Percentiles rank a stretch among this genome's conserved stretches.
phyloP scores from a whole-genome alignment of 2,113 vertebrate species.

The Tetrax tetrax region DNA sequence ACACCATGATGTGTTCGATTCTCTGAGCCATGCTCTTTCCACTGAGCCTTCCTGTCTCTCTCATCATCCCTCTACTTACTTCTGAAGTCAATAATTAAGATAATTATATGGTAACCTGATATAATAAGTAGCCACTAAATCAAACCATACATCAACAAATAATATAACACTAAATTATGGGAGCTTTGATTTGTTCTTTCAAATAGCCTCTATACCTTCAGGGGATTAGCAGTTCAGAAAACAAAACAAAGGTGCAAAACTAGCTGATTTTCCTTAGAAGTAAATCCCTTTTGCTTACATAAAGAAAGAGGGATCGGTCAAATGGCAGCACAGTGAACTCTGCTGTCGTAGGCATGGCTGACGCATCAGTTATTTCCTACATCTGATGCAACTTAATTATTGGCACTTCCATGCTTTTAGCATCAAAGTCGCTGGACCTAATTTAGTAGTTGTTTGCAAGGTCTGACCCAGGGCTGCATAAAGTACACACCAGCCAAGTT shows the following conservation, averaged over 20 bases:
- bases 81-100: constrained; percentile 63
- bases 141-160: constrained; percentile 62
- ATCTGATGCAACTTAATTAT: constrained; percentile 52
- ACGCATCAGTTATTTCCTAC: constrained; percentile 39
- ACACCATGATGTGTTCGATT: neutral
- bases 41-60: constrained; percentile 40
- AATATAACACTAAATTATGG: constrained; percentile 50
- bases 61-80: constrained; percentile 51
- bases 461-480: constrained; percentile 31
- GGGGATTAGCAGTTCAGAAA: constrained; percentile 44
- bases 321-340: constrained; percentile 15
- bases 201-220: constrained; percentile 43
- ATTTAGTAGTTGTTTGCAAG: constrained; percentile 59
- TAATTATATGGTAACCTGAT: constrained; percentile 69
- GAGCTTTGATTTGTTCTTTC: constrained; percentile 53
- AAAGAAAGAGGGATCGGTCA: neutral
- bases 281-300: constrained; percentile 32
- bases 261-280: constrained; percentile 25
- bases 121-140: constrained; percentile 66
- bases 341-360: neutral
- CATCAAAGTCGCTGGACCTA: constrained; percentile 43
- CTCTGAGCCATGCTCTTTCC: constrained; percentile 30
- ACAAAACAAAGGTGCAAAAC: constrained; percentile 46
- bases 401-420: constrained; percentile 47
- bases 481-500: constrained; percentile 35